Conservation (phyloP, 2,888 invertebrate species). For the Lithophane leautieri region DNA sequence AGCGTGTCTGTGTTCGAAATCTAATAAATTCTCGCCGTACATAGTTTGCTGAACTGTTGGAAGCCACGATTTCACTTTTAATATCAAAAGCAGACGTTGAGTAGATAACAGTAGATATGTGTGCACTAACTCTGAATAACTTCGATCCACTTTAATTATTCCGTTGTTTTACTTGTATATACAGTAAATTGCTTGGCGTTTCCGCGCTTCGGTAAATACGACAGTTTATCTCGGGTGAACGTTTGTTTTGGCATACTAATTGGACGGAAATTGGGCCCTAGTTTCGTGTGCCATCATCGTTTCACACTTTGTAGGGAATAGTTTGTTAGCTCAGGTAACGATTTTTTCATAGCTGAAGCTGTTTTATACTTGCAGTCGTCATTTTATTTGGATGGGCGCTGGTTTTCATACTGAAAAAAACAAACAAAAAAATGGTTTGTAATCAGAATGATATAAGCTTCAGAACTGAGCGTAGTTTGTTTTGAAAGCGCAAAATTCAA, state of each 20-base stretch:
- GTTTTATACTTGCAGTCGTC: not conserved
- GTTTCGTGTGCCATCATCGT: slow-evolving; percentile 50
- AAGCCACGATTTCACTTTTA: slow-evolving; percentile 40
- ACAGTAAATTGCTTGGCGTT: slow-evolving; percentile 54
- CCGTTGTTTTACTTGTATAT: slow-evolving; percentile 57
- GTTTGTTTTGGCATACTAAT: slow-evolving; percentile 65
- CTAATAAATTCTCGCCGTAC: slow-evolving; percentile 45
- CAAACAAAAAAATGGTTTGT: too few species aligned
- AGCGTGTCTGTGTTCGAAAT: slow-evolving; percentile 38
- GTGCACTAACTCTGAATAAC: slow-evolving; percentile 45
- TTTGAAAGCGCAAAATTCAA: not conserved
- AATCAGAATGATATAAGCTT: not conserved
- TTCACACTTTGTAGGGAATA: slow-evolving; percentile 42
- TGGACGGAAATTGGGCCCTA: slow-evolving; percentile 54
- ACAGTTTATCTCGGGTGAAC: slow-evolving; percentile 58
- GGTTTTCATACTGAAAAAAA: not conserved
- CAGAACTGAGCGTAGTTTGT: not conserved
- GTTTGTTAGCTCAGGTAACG: slow-evolving; percentile 49
- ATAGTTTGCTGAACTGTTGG: slow-evolving; percentile 21
- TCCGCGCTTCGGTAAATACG: slow-evolving; percentile 53
- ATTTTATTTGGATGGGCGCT: slow-evolving; percentile 2
- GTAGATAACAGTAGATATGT: slow-evolving; percentile 5
- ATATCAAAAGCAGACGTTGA: slow-evolving; percentile 22
- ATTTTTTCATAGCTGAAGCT: slow-evolving; percentile 30
- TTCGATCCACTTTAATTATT: slow-evolving; percentile 63